Percentiles rank a stretch among this genome's conserved stretches.
These are phyloP conservation scores for Psittacara wagleri DNA, from an alignment of 2,113 vertebrate genomes.

Conservation along the genomic window DNA sequence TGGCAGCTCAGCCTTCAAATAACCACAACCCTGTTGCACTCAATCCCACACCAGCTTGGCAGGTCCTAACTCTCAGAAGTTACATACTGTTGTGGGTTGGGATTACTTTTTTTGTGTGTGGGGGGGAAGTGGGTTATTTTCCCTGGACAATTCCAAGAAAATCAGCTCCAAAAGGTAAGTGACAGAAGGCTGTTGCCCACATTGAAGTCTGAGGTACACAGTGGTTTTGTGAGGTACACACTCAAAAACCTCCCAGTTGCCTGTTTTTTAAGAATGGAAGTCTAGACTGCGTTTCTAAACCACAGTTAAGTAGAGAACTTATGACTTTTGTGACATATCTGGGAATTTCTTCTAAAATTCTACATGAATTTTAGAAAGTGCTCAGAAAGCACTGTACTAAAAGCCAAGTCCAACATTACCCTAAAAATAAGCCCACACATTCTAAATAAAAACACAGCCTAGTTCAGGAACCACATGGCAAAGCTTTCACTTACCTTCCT, in stretches of 20 bases:
- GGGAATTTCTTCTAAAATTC: neutral
- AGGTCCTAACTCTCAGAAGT: neutral
- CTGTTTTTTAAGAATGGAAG: neutral
- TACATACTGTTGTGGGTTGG: neutral
- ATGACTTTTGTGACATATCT: neutral
- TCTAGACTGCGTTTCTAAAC: neutral
- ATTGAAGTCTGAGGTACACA: neutral
- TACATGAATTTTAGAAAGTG: neutral
- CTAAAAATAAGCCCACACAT: neutral
- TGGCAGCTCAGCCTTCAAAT: neutral
- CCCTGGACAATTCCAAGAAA: neutral
- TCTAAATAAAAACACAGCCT: neutral
- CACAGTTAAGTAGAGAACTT: neutral
- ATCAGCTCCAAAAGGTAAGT: neutral
- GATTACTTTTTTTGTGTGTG: neutral
- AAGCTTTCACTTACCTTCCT: constrained; percentile 39
- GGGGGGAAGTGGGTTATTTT: neutral
- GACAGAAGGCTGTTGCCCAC: neutral
- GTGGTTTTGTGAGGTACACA: neutral
- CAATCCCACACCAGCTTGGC: too few relatives aligned
- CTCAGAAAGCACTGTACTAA: neutral
- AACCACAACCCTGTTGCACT: neutral
- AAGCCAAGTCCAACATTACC: neutral
- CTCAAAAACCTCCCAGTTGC: neutral
- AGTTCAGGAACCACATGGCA: neutral